phyloP scores from a whole-genome alignment of 2,888 invertebrate genomes.

The Gari tellinella region DNA sequence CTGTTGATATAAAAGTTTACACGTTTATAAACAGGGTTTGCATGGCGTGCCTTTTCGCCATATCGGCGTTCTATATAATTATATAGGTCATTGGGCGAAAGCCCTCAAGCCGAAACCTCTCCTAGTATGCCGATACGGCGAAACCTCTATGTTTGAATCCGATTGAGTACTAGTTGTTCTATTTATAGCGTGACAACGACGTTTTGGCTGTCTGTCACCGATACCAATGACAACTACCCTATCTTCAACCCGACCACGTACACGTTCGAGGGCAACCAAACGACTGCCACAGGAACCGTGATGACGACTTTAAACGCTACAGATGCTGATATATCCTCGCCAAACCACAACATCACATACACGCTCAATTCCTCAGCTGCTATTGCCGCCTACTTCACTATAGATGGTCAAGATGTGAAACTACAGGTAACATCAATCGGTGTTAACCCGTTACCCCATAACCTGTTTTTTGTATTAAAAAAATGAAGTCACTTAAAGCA shows the following conservation, averaged over 20 bases:
- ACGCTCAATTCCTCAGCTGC: constrained; percentile 1
- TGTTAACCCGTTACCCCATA: too few relatives aligned
- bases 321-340: constrained; percentile 35
- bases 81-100: too few relatives aligned
- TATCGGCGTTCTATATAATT: constrained; percentile 18
- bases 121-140: too few relatives aligned
- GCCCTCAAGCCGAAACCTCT: too few relatives aligned
- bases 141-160: too few relatives aligned
- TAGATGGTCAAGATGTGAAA: constrained; percentile 18
- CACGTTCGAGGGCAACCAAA: constrained; percentile 8
- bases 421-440: constrained; percentile 29
- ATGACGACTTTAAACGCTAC: constrained; percentile 28
- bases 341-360: constrained; percentile 44
- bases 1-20: too few relatives aligned
- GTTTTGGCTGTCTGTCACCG: constrained; percentile 36
- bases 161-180: too few relatives aligned
- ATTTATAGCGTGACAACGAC: constrained; percentile 37
- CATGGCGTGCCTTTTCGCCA: too few relatives aligned
- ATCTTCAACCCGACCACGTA: constrained; percentile 15
- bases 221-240: constrained; percentile 49
- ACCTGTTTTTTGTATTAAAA: too few relatives aligned
- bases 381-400: constrained; percentile 26
- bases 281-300: constrained; percentile 11
- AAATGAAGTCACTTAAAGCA: too few relatives aligned
- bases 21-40: too few relatives aligned